Evolutionary conservation across 2,888 invertebrate genomes (phyloP), one percentile per base, ranked within the genome.

Genomic region (Linnaemya tessellans): DNA sequence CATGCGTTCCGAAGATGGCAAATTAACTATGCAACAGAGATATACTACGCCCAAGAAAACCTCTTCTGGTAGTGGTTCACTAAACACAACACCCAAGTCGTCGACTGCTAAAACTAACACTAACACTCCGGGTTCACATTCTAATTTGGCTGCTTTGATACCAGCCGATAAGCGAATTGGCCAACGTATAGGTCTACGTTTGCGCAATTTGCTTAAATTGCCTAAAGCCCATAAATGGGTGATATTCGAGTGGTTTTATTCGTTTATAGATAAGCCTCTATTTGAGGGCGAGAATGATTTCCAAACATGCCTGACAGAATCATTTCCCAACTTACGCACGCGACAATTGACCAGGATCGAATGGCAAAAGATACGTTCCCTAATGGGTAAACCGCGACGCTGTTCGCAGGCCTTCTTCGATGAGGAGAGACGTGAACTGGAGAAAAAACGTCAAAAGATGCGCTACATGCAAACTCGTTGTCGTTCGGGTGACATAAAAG

Each of bases 161-260:
- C 94, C 95, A 20, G 95, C 96, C 20, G 98, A 98, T 91, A 95
- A 97, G 84, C 96, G 96, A 91, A 95, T 96, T 88, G 98, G 98
- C 0, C 98, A 98, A 90, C 95, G 96, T 89, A 97, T 98, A 88
- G 98, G 98, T 1, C 95, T 97, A 93, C 94, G 98, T 87, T 93
- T 98, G 82, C 94, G 98, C 87, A 99, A 99, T 93, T 94, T 99
- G 41, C 93, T 99, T 5, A 99, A 99, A 93, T 93, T 99, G 87
- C 99, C 99, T 0, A 99, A 99, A 93, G 99, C 99, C 5, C 98
- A 99, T 92, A 98, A 98, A 93, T 99, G 99, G 98, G 99, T 99
- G 10, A 99, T 98, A 92, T 99, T 98, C 93, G 99, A 99, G 92
- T 99, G 98, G 96, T 99, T 99, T 93, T 99, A 99, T 93, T 99